Conservation (phyloP, 2,888 invertebrate genomes). For the Hypolimnas misippus region DNA sequence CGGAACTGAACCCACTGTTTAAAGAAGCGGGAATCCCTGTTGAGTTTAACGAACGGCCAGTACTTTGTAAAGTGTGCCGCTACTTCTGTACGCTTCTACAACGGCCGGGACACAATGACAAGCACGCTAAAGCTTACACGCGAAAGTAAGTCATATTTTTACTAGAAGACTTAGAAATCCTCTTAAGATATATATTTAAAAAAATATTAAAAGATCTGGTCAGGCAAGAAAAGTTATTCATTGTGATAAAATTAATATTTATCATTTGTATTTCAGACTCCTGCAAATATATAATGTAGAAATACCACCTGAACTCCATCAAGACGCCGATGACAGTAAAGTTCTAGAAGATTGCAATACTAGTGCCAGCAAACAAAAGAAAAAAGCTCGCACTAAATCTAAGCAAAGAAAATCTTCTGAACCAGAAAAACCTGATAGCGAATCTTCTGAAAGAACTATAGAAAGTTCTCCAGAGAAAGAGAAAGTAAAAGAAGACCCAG, state of each 20-base stretch:
- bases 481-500: conserved; percentile 50
- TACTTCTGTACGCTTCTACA: conserved; percentile 89
- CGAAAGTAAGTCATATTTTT: conserved; percentile 58
- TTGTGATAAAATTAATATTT: not conserved
- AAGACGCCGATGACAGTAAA: conserved; percentile 68
- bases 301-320: conserved; percentile 83
- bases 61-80: conserved; percentile 92
- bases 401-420: conserved; percentile 71
- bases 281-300: conserved; percentile 90
- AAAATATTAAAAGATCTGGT: not conserved
- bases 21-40: conserved; percentile 87
- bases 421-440: conserved; percentile 66
- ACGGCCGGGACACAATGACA: conserved; percentile 84
- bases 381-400: conserved; percentile 71
- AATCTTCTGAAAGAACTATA: conserved; percentile 65
- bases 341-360: conserved; percentile 57
- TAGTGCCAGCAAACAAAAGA: conserved; percentile 65
- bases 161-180: not conserved
- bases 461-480: conserved; percentile 71
- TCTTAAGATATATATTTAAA: not conserved
- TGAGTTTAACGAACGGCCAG: conserved; percentile 86
- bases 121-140: conserved; percentile 75
- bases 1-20: conserved; percentile 83
- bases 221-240: no score
- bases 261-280: conserved; percentile 78